These are phyloP conservation scores for Gymnoscopelus braueri DNA, from an alignment of 2,797 vertebrate genomes.

Conservation along the genomic window DNA sequence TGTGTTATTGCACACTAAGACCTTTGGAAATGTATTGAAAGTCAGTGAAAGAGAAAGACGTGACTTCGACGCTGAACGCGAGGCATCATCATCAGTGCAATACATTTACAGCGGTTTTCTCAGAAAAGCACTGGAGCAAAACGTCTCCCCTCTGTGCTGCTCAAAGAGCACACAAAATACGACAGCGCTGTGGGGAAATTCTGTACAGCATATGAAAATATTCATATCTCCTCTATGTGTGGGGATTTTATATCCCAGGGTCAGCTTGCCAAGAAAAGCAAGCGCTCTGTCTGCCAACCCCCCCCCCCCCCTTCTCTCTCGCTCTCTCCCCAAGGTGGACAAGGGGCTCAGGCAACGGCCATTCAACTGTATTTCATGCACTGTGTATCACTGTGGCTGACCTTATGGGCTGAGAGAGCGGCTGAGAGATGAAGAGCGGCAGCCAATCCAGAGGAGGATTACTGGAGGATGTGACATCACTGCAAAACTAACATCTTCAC, in stretches of 20 bases:
- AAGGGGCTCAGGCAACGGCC: slow-evolving; percentile 34
- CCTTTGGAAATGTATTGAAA: slow-evolving; percentile 62
- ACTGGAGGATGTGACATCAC: slow-evolving; percentile 61
- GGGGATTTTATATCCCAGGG: slow-evolving; percentile 6
- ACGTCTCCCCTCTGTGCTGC: slow-evolving; percentile 26
- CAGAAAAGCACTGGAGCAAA: slow-evolving; percentile 28
- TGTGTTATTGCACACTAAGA: slow-evolving; percentile 40
- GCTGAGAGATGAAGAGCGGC: slow-evolving; percentile 57
- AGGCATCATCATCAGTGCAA: slow-evolving; percentile 9
- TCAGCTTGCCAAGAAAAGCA: slow-evolving; percentile 2
- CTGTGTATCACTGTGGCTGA: slow-evolving; percentile 65
- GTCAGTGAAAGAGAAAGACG: slow-evolving; percentile 46
- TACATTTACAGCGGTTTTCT: slow-evolving; percentile 33
- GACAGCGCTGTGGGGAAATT: too few species aligned
- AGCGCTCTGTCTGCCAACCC: neutral
- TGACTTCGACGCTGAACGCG: slow-evolving; percentile 22
- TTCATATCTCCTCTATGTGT: neutral
- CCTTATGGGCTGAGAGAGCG: slow-evolving; percentile 62
- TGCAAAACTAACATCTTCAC: slow-evolving; percentile 59
- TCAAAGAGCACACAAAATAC: slow-evolving; percentile 25
- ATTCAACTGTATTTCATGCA: slow-evolving; percentile 28
- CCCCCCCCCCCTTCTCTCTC: neutral
- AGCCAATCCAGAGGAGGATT: slow-evolving; percentile 69
- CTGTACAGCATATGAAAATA: neutral
- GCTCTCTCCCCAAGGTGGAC: slow-evolving; percentile 5